phyloP scores from a whole-genome alignment of 1,140 invertebrate genomes.

The Cherax destructor region DNA sequence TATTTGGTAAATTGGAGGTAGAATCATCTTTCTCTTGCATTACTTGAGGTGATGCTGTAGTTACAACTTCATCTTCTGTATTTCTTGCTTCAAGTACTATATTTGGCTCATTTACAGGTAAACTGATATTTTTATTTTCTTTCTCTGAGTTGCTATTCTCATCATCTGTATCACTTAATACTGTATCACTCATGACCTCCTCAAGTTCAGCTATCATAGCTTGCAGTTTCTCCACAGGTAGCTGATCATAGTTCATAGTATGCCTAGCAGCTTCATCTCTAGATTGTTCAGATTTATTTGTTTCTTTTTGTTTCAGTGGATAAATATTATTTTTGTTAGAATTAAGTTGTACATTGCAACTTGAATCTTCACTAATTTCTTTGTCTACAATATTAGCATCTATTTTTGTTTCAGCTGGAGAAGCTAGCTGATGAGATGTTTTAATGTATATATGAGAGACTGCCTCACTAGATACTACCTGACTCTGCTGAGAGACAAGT shows the following conservation, averaged over 20 bases:
- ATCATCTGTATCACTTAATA: slow-evolving; percentile 28
- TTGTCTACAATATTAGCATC: not conserved
- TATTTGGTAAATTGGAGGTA: not conserved
- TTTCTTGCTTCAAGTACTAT: not conserved
- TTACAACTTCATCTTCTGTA: not conserved
- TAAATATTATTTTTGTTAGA: not conserved
- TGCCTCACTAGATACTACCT: slow-evolving; percentile 39
- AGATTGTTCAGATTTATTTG: not conserved
- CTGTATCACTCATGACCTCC: slow-evolving; percentile 68
- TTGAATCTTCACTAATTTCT: not conserved
- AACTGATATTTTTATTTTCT: not conserved
- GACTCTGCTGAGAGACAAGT: slow-evolving; percentile 17
- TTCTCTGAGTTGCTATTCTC: not conserved
- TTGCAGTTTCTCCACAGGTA: slow-evolving; percentile 70
- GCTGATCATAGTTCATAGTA: slow-evolving; percentile 1
- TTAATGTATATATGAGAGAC: slow-evolving; percentile 28
- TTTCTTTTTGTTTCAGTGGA: not conserved
- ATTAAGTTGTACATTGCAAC: not conserved
- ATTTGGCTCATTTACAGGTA: not conserved
- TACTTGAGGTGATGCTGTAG: not conserved
- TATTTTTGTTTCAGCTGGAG: slow-evolving; percentile 12
- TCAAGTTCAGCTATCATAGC: slow-evolving; percentile 72
- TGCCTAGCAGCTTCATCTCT: not conserved
- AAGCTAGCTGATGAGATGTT: slow-evolving; percentile 14
- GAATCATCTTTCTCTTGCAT: not conserved